Conservation (phyloP, 2,113 vertebrate species). For the Muntiacus muntjak region DNA sequence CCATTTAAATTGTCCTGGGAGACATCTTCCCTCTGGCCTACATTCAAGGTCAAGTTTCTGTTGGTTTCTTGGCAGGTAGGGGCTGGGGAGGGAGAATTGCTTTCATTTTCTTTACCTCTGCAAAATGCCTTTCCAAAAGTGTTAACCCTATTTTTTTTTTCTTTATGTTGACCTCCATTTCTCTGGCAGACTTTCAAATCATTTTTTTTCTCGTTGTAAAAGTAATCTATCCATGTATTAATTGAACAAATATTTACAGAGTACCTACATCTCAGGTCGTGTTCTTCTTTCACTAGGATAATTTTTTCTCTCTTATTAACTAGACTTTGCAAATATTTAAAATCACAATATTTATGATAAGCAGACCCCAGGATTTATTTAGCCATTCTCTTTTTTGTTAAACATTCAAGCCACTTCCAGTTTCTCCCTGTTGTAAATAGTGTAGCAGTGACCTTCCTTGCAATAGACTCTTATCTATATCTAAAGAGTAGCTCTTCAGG, state of each 20-base stretch:
- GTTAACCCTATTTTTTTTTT: neutral
- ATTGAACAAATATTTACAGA: neutral
- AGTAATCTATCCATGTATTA: neutral
- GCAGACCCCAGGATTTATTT: neutral
- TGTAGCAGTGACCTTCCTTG: neutral
- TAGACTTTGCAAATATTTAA: neutral
- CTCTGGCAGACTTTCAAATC: neutral
- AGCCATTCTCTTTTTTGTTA: neutral
- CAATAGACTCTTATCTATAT: neutral
- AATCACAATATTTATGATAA: neutral
- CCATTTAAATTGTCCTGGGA: neutral
- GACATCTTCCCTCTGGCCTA: neutral
- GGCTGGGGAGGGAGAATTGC: neutral
- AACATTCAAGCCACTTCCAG: neutral
- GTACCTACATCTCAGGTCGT: neutral
- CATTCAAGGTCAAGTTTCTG: neutral
- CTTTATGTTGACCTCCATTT: neutral
- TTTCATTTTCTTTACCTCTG: neutral
- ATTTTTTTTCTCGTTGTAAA: neutral
- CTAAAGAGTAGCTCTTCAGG: neutral
- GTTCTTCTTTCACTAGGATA: neutral
- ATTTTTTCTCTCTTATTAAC: neutral
- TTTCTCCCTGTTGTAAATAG: neutral
- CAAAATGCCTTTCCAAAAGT: neutral
- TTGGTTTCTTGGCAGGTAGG: neutral